Base-by-base conservation (phyloP, 2,888 invertebrate species). In the Diogma glabrata region DNA sequence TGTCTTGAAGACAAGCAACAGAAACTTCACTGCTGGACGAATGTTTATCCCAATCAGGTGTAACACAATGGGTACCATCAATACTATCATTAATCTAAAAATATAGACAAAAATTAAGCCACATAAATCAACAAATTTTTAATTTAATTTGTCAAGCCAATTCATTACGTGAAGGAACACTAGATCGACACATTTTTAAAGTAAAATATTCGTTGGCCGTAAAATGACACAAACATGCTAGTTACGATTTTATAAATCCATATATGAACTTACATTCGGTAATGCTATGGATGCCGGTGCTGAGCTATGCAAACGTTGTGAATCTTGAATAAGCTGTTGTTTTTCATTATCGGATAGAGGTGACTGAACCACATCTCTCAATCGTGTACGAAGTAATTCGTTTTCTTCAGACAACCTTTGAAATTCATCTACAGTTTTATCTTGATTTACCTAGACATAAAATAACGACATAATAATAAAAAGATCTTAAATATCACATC, bases 41-140 rank as follows among this genome's bases (percentile, higher is more conserved):
- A 67, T 89, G 86, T 67, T 89, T 90, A 70, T 93, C 92, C 93
- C 93, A 93, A 58, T 90, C 89, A 7, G 86, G 86, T 8, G 85
- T 84, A 56, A 80, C 75, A 52, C 82, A 82, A n/a, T 82, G 79
- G 16, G 81, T 82, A 58, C 76, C 76, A 59, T 75, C 77, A 2
- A 24, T 24, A n/a, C 22, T 48, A 30, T 48, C 48, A 17, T 48
- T 30, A 30, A 33, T 30, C 48, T 48, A 30, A 30, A 47, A 17
- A 28, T 17, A 19, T 14, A 10, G 17, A 26, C 26, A 26, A 16
- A 28, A 47, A 48, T 17, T 22, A 51, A 49, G 8, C 7, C 49
- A n/a, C 43, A 49, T 22, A 22, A 40, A 36, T 36, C n/a, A 45
- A 36, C 2, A 19, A 33, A 49, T 14, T 28, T 23, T 3, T 14